Evolutionary conservation across 92 coral and sea anemone species (phyloP).

Genomic region (Micromussa lordhowensis): DNA sequence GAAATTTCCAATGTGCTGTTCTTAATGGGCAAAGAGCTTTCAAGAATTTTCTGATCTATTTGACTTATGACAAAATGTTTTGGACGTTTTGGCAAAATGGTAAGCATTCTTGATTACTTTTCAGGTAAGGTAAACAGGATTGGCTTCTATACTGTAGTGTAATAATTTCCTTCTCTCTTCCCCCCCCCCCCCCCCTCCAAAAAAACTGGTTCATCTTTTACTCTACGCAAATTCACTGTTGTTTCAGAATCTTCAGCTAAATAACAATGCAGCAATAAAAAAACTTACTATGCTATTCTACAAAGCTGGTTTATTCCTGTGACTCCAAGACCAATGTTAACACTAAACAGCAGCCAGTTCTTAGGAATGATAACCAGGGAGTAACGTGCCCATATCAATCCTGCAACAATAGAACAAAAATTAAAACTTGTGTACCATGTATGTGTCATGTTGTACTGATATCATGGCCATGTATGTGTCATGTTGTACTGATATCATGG

Average conservation of each 20-base stretch:
- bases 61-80: no score
- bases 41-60: no score
- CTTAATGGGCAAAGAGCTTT: no score
- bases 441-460: neutral
- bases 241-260: neutral
- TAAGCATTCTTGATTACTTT: neutral
- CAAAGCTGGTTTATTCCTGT: constrained; percentile 94
- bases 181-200: no score
- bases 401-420: constrained; percentile 46
- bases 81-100: no score
- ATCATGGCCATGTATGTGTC: neutral
- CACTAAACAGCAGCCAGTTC: constrained; percentile 97
- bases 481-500: neutral
- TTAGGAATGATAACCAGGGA: constrained; percentile 95
- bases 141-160: no score
- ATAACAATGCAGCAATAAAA: neutral
- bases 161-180: no score
- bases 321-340: constrained; percentile 94
- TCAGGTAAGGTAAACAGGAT: no score
- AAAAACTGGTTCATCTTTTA: neutral
- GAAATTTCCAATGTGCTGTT: no score
- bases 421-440: neutral
- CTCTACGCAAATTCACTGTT: neutral
- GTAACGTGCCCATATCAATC: constrained; percentile 96
- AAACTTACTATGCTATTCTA: constrained; percentile 93